Evolutionary conservation across 2,797 vertebrate species (phyloP).

Genomic region (Ispidina lecontei): DNA sequence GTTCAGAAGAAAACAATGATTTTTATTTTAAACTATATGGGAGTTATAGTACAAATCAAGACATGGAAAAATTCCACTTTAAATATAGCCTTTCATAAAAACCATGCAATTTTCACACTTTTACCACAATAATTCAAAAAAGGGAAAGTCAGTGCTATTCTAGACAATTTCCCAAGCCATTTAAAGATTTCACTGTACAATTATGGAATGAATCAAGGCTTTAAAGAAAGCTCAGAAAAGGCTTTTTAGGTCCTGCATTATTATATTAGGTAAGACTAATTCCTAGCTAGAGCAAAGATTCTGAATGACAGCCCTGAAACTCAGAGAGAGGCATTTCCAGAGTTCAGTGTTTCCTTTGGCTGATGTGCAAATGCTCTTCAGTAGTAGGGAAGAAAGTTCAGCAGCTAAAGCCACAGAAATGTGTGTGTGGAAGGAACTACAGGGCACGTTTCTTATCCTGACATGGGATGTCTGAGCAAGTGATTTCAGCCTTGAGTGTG

Average conservation of each 20-base stretch:
- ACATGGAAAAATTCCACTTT: not conserved
- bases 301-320: not conserved
- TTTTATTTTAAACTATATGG: not conserved
- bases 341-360: not conserved
- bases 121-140: not conserved
- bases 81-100: not conserved
- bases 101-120: not conserved
- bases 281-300: not conserved
- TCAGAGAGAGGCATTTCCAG: not conserved
- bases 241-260: not conserved
- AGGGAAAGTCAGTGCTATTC: not conserved
- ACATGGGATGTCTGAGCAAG: not conserved
- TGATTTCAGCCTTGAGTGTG: rapidly evolving
- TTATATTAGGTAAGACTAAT: not conserved
- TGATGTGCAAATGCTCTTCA: not conserved
- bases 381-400: not conserved
- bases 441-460: not conserved
- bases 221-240: not conserved
- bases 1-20: not conserved
- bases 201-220: not conserved
- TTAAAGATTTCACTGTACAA: not conserved
- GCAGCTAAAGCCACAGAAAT: not conserved
- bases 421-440: not conserved
- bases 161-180: not conserved
- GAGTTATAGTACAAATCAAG: not conserved